Evolutionary conservation across 1,140 invertebrate species (phyloP).

Genomic region (Bombus huntii): DNA sequence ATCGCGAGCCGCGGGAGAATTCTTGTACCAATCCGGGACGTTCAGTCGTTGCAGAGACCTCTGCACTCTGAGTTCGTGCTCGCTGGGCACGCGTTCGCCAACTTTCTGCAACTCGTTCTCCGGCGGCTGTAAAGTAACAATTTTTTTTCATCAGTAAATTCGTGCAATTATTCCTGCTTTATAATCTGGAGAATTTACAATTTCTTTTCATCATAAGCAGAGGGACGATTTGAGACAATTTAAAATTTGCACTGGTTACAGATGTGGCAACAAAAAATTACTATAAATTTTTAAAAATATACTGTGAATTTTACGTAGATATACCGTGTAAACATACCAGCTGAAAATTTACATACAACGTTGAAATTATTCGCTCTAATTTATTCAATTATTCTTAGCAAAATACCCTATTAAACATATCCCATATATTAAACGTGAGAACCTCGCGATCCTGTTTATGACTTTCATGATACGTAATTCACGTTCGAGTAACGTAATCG

Average conservation of each 20-base stretch:
- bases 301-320: too few species aligned
- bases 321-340: background rate
- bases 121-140: constrained; percentile 86
- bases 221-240: too few species aligned
- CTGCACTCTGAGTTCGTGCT: constrained; percentile 96
- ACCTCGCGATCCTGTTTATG: background rate
- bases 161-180: too few species aligned
- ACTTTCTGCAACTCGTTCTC: constrained; percentile 95
- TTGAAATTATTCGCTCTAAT: constrained; percentile 7
- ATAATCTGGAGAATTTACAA: too few species aligned
- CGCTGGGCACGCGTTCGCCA: constrained; percentile 90
- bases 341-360: constrained; percentile 21
- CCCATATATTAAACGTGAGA: constrained; percentile 39
- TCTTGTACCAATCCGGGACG: constrained; percentile 97
- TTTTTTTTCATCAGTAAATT: too few species aligned
- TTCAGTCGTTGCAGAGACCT: constrained; percentile 95
- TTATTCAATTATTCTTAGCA: constrained; percentile 11
- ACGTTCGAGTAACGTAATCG: background rate
- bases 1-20: constrained; percentile 88
- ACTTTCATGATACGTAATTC: constrained; percentile 23
- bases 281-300: too few species aligned
- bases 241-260: too few species aligned
- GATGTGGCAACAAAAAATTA: too few species aligned
- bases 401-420: constrained; percentile 16
- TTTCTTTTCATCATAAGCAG: too few species aligned